A percentile compares a stretch with the other conserved stretches of the same genome.
phyloP scores from a whole-genome alignment of 2,888 invertebrate genomes.

The Spodoptera exigua region DNA sequence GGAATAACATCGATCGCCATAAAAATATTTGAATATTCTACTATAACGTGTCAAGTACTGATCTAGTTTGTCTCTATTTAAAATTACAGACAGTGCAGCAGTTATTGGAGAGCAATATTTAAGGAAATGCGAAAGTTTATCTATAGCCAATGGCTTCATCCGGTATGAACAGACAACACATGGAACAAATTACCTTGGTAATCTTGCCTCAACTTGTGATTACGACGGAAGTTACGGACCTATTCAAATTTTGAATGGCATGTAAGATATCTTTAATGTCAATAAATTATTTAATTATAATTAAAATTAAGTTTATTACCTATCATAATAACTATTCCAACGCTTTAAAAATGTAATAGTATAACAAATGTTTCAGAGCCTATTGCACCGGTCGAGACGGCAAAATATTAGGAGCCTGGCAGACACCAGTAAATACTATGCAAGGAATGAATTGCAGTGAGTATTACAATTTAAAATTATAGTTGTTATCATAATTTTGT shows the following conservation, averaged over 20 bases:
- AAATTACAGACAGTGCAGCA: constrained; percentile 78
- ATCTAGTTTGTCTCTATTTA: constrained; percentile 2
- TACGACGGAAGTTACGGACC: constrained; percentile 91
- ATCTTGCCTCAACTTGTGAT: constrained; percentile 89
- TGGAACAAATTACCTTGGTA: constrained; percentile 88
- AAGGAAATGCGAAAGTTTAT: constrained; percentile 91
- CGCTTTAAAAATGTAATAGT: too few relatives aligned
- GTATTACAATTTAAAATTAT: constrained; percentile 61
- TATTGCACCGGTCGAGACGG: constrained; percentile 90
- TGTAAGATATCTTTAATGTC: constrained; percentile 86
- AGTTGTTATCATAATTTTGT: too few relatives aligned
- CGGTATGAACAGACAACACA: constrained; percentile 88
- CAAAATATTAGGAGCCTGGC: constrained; percentile 87
- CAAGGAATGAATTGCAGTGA: constrained; percentile 90
- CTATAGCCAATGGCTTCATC: constrained; percentile 86
- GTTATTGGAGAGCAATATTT: constrained; percentile 89
- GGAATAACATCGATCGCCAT: constrained; percentile 53
- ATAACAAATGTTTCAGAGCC: constrained; percentile 78
- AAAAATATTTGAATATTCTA: too few relatives aligned
- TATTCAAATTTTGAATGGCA: constrained; percentile 86
- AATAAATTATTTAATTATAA: too few relatives aligned
- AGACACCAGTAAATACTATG: constrained; percentile 75
- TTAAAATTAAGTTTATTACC: background rate
- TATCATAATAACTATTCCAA: too few relatives aligned
- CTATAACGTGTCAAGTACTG: too few relatives aligned